A percentile compares a stretch with the other conserved stretches of the same genome.
These are phyloP conservation scores for Therioaphis trifolii DNA, from an alignment of 2,888 invertebrate species.

Conservation along the genomic window DNA sequence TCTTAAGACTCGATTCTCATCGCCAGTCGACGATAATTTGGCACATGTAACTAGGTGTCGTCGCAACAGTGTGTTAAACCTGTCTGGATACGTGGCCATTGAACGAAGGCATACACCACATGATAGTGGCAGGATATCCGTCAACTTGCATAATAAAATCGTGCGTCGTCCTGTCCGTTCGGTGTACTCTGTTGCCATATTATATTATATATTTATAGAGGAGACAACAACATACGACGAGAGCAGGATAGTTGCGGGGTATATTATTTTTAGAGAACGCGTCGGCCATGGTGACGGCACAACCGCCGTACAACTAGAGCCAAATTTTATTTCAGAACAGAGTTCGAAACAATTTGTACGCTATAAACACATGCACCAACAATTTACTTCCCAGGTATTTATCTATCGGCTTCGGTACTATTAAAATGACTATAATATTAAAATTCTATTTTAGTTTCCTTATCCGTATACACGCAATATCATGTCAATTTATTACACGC, in stretches of 20 bases:
- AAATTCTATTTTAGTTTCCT: background rate
- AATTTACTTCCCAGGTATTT: slow-evolving; percentile 10
- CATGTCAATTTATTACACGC: background rate
- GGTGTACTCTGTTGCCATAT: slow-evolving; percentile 6
- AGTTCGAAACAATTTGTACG: slow-evolving; percentile 41
- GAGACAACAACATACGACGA: slow-evolving; percentile 37
- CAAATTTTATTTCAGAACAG: slow-evolving; percentile 54
- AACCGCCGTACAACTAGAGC: slow-evolving; percentile 37
- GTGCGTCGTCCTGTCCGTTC: background rate
- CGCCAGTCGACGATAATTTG: background rate
- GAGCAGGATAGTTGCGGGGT: slow-evolving; percentile 22
- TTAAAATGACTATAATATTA: background rate
- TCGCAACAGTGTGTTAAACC: slow-evolving; percentile 1
- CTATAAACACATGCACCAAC: background rate
- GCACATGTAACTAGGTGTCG: background rate
- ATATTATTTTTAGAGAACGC: slow-evolving; percentile 47
- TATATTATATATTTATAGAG: slow-evolving; percentile 49
- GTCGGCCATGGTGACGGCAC: slow-evolving; percentile 26
- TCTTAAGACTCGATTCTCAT: background rate
- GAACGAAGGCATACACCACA: background rate
- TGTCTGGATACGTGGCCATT: slow-evolving; percentile 25
- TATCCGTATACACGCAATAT: background rate
- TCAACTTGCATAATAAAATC: slow-evolving; percentile 29
- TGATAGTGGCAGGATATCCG: slow-evolving; percentile 50
- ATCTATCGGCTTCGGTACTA: too few species aligned